These are phyloP conservation scores for Cirrhinus molitorella DNA, from an alignment of 2,797 vertebrate genomes.

Conservation along the genomic window DNA sequence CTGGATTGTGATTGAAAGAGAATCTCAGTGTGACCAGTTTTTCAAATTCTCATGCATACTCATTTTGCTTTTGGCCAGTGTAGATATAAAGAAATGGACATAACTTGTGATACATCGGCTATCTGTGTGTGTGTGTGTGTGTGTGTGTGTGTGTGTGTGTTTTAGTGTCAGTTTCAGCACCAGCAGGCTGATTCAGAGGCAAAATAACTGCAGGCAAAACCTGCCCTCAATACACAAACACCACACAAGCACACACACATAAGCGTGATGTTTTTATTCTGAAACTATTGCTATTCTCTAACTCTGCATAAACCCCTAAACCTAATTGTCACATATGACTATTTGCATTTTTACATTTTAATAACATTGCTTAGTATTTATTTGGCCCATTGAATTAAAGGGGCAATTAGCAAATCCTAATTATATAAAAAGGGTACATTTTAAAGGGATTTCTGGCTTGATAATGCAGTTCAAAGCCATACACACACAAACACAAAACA, in stretches of 20 bases:
- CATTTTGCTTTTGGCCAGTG: not conserved
- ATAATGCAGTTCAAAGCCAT: not conserved
- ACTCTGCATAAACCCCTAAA: not conserved
- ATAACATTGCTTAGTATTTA: not conserved
- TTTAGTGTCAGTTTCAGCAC: conserved; percentile 70
- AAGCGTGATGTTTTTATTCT: not conserved
- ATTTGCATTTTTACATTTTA: not conserved
- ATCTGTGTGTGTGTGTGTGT: not conserved
- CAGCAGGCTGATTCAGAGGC: conserved; percentile 78
- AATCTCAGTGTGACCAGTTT: not conserved
- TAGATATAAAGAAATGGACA: not conserved
- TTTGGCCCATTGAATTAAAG: not conserved
- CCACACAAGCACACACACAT: not conserved
- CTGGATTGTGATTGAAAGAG: not conserved
- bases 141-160: not conserved
- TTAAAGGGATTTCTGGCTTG: not conserved
- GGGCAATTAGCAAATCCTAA: not conserved
- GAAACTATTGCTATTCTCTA: not conserved
- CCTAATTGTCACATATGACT: not conserved
- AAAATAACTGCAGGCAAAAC: conserved; percentile 45
- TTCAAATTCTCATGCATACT: not conserved
- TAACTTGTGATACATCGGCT: not conserved
- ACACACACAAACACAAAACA: not conserved
- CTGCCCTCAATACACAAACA: conserved; percentile 45
- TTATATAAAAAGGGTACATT: not conserved